A percentile compares a stretch with the other conserved stretches of the same genome.
Evolutionary conservation across 2,888 invertebrate species (phyloP).

Genomic region (Phania funesta): DNA sequence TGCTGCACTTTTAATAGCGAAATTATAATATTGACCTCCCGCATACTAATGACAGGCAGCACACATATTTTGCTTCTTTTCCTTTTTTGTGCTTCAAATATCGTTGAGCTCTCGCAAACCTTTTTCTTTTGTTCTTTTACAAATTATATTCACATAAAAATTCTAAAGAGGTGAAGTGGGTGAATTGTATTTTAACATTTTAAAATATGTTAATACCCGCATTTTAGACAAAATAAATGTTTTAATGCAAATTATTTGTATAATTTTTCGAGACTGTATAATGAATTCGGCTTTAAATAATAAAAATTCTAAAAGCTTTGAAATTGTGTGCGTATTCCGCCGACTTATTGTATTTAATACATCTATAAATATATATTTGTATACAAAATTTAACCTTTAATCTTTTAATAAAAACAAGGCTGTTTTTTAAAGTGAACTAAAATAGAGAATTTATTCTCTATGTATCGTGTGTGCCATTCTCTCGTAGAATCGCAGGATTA

Average conservation of each 20-base stretch:
- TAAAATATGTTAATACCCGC: constrained; percentile 17
- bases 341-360: too few species aligned
- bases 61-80: constrained; percentile 1
- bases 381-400: too few species aligned
- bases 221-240: neutral
- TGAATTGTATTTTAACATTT: constrained; percentile 33
- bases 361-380: too few species aligned
- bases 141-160: constrained; percentile 3
- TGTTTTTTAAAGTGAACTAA: too few species aligned
- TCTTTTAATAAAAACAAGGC: too few species aligned
- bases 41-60: constrained; percentile 62
- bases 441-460: too few species aligned
- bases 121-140: neutral
- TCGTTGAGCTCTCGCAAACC: neutral
- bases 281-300: constrained; percentile 1
- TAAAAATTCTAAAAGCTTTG: neutral
- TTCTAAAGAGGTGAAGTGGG: constrained; percentile 50
- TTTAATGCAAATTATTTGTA: constrained; percentile 19
- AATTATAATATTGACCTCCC: constrained; percentile 66
- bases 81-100: neutral
- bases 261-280: constrained; percentile 9
- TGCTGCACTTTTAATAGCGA: constrained; percentile 36
- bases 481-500: too few species aligned
- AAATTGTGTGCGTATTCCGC: too few species aligned
- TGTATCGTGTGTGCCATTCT: too few species aligned